These are phyloP conservation scores for Bugula neritina DNA, from an alignment of 2,888 invertebrate species.

Conservation along the genomic window DNA sequence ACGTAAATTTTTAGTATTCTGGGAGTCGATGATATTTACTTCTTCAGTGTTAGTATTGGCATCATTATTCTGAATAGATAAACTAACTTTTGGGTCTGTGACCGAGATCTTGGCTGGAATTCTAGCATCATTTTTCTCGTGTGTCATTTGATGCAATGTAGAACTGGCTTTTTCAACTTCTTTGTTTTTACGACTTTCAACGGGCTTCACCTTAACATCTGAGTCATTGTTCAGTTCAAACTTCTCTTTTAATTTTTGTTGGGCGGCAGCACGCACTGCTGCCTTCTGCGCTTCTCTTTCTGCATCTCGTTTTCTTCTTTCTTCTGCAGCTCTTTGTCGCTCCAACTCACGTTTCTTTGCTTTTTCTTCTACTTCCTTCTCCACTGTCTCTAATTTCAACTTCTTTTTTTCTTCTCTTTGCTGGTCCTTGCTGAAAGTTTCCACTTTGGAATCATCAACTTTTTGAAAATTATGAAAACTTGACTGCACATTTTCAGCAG, in stretches of 20 bases:
- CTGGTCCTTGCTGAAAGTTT: not conserved
- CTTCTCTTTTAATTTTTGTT: slow-evolving; percentile 20
- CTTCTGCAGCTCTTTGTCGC: slow-evolving; percentile 7
- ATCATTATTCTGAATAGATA: not conserved
- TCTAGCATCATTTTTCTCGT: not conserved
- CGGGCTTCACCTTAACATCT: not conserved
- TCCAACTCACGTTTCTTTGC: not conserved
- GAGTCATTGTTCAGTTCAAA: not conserved
- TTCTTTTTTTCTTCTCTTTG: not conserved
- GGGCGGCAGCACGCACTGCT: not conserved
- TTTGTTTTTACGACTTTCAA: not conserved
- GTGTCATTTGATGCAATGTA: not conserved
- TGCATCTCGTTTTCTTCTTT: not conserved
- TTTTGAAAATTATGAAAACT: slow-evolving; percentile 20
- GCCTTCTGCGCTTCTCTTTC: slow-evolving; percentile 24
- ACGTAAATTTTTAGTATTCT: too few species aligned
- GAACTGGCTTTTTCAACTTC: not conserved
- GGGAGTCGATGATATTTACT: not conserved
- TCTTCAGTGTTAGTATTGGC: not conserved
- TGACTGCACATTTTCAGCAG: not conserved
- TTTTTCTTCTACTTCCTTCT: not conserved
- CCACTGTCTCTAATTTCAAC: not conserved
- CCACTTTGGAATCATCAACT: not conserved
- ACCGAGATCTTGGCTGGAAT: not conserved
- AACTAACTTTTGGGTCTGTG: too few species aligned